These are phyloP conservation scores for Gyrodactylus bullatarudis DNA, from an alignment of 1,140 invertebrate genomes.

Conservation along the genomic window DNA sequence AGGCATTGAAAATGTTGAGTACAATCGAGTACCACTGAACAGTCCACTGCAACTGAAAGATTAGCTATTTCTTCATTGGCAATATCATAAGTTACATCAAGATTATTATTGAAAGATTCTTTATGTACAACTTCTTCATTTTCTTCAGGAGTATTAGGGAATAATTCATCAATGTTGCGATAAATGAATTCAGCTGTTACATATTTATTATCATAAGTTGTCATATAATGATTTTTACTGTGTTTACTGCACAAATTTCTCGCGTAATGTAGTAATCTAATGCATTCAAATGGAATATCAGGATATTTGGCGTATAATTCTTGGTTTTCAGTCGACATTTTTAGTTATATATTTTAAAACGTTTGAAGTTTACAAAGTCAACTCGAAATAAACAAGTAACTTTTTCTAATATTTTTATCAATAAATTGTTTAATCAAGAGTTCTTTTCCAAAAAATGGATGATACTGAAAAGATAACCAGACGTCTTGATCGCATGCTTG, in stretches of 20 bases:
- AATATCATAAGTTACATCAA: background rate
- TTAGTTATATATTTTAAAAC: background rate
- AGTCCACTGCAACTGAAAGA: background rate
- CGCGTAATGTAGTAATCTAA: background rate
- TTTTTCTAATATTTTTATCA: no score
- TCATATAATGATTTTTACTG: background rate
- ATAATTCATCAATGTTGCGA: background rate
- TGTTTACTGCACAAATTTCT: background rate
- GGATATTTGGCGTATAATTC: background rate
- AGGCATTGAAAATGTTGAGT: background rate
- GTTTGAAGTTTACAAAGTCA: no score
- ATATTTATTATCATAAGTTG: background rate
- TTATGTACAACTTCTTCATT: background rate
- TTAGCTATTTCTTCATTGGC: background rate
- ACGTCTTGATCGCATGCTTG: background rate
- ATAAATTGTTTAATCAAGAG: no score
- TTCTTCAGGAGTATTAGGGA: background rate
- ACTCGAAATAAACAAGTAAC: no score
- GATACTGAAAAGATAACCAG: slow-evolving; percentile 1
- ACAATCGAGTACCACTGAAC: background rate
- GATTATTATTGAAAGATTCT: no score
- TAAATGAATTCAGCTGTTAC: background rate
- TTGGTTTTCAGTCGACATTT: background rate
- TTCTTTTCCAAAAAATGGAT: slow-evolving; percentile 1
- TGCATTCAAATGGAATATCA: background rate